Conservation (phyloP, 2,113 vertebrate genomes). For the Ceratotherium simum region DNA sequence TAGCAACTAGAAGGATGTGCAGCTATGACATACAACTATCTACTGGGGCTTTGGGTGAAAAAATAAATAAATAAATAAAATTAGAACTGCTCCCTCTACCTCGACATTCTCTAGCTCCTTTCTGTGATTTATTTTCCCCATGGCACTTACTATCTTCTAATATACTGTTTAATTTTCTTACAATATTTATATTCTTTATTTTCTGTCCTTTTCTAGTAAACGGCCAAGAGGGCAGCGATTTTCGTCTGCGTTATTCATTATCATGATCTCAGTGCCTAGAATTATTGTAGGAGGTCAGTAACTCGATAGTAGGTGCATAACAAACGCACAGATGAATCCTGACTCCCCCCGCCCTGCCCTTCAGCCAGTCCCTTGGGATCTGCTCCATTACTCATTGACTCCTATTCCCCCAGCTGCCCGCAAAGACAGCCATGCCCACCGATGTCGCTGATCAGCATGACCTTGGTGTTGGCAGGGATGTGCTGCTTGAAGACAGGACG, state of each 20-base stretch:
- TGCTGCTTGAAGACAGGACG: constrained; percentile 96
- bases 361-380: neutral
- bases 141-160: neutral
- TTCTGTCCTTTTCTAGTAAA: neutral
- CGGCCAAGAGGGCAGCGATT: neutral
- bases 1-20: no score
- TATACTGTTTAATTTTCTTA: neutral
- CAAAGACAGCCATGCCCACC: constrained; percentile 86
- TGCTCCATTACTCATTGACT: neutral
- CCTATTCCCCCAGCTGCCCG: neutral
- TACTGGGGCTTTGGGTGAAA: no score
- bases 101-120: neutral
- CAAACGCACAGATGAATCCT: neutral
- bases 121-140: neutral
- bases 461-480: constrained; percentile 98
- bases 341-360: neutral
- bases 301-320: neutral
- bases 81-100: neutral
- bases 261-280: neutral
- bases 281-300: neutral
- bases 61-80: no score
- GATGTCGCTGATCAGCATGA: constrained; percentile 97
- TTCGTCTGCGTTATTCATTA: constrained; percentile 1
- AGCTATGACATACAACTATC: no score
- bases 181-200: neutral